Percentiles rank a stretch among this genome's conserved stretches.
Evolutionary conservation across 2,888 invertebrate species (phyloP).

Genomic region (Caenorhabditis imperialis): DNA sequence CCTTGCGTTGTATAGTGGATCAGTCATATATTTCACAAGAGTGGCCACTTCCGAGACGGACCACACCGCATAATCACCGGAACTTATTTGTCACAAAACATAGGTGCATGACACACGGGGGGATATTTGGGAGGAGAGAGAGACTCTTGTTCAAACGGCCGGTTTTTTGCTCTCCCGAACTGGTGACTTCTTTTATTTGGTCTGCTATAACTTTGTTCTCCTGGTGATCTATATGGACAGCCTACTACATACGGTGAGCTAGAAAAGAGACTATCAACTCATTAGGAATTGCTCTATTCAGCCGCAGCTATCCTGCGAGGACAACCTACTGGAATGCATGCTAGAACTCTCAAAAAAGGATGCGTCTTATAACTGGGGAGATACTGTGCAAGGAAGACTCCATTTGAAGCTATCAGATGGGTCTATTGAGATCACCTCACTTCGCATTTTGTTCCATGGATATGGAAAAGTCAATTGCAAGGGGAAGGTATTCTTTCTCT

Average conservation of each 20-base stretch:
- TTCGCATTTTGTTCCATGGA: constrained; percentile 58
- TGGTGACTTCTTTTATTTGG: no score
- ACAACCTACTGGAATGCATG: constrained; percentile 54
- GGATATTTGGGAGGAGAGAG: background rate
- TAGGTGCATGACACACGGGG: constrained; percentile 46
- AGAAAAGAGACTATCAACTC: background rate
- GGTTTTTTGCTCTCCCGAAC: no score
- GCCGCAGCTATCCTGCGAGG: constrained; percentile 43
- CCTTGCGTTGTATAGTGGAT: constrained; percentile 34
- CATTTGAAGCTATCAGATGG: constrained; percentile 50
- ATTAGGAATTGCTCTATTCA: no score
- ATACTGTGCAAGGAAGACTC: constrained; percentile 52
- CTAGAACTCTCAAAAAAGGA: constrained; percentile 53
- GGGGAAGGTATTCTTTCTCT: constrained; percentile 36
- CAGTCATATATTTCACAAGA: constrained; percentile 52
- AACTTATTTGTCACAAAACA: constrained; percentile 59
- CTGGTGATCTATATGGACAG: background rate
- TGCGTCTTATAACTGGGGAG: constrained; percentile 49
- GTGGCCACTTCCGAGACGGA: constrained; percentile 38
- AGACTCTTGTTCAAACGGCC: no score
- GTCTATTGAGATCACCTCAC: constrained; percentile 48
- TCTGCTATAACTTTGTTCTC: constrained; percentile 9
- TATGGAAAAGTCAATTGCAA: constrained; percentile 49
- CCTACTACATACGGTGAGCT: constrained; percentile 40
- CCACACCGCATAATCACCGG: constrained; percentile 55